Base-by-base conservation (phyloP, 1,140 invertebrate species). In the Drosophila repletoides region DNA sequence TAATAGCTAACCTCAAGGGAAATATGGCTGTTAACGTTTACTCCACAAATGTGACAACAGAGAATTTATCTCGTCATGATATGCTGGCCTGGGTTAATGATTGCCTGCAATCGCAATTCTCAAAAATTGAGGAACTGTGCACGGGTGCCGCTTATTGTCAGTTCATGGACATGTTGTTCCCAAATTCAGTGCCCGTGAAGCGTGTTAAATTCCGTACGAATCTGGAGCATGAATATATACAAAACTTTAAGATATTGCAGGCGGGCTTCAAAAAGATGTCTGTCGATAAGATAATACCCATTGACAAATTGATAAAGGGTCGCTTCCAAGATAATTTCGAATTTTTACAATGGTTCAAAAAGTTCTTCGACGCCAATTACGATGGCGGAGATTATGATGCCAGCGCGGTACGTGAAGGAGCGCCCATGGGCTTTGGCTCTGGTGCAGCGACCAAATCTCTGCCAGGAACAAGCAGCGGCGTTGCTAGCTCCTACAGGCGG, bases 91-190 rank as follows among this genome's bases (percentile, higher is more conserved):
- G 63, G 63, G 63, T 66, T 3, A 66, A 66, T 34, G n/a, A 14
- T 0, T 10, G 51, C 10, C 14, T 66, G 45, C 29, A 60, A 0
- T 19, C 63, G 4, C 15, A 66, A 7, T 60, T 66, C 10, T 24
- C 6, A 3, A 66, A 66, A 21, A 43, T 66, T 17, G 63, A 66
- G 36, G 63, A 66, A 6, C 36, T 66, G 2, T 66, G 63, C 36
- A 66, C 55, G 9, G 63, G 63, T 66, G 97, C 97, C 31, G 97
- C 97, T 2, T 99, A 99, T 91, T 99, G 97, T 89, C 97, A 99
- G 90, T 99, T 99, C 88, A 99, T 99, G 97, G 98, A 99, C 89
- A 97, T 99, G 95, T 93, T 99, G 1, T 99, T 99, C 91, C 97
- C 97, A 72, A 95, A 95, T 64, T 95, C 94, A 89, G 94, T 99